These are phyloP conservation scores for Mastigias papua DNA, from an alignment of 30 jellyfish, hydroid and myxozoan genomes.

Conservation along the genomic window DNA sequence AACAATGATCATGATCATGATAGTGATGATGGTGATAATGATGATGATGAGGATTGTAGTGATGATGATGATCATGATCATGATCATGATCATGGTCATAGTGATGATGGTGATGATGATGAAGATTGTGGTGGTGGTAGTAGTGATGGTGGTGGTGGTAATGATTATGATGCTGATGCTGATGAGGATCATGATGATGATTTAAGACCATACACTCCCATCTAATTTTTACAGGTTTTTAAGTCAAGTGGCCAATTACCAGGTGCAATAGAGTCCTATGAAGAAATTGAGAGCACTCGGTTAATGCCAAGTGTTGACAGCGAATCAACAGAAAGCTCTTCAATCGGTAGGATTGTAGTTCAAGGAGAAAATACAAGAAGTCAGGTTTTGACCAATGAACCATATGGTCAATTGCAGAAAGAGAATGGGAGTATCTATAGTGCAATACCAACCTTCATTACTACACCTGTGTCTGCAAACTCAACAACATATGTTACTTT, in stretches of 20 bases:
- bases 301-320: not conserved
- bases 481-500: slow-evolving; percentile 44
- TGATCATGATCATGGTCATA: too few relatives aligned
- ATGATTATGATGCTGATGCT: too few relatives aligned
- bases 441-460: slow-evolving; percentile 13
- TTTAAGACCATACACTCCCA: not conserved
- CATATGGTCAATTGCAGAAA: slow-evolving; percentile 4
- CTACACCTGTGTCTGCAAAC: slow-evolving; percentile 32
- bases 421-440: slow-evolving; percentile 8
- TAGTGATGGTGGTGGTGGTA: too few relatives aligned
- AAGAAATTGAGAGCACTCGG: not conserved
- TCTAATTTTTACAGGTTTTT: not conserved
- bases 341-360: not conserved
- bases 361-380: not conserved
- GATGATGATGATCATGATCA: too few relatives aligned
- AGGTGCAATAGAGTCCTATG: not conserved
- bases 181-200: too few relatives aligned
- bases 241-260: not conserved
- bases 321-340: not conserved
- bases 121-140: too few relatives aligned
- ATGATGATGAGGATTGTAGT: too few relatives aligned
- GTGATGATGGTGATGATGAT: too few relatives aligned
- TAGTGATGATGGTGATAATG: too few relatives aligned
- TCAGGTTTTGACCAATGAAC: not conserved
- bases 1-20: too few relatives aligned